phyloP scores from a whole-genome alignment of 2,797 vertebrate genomes.

The Micropoecilia bifurca region DNA sequence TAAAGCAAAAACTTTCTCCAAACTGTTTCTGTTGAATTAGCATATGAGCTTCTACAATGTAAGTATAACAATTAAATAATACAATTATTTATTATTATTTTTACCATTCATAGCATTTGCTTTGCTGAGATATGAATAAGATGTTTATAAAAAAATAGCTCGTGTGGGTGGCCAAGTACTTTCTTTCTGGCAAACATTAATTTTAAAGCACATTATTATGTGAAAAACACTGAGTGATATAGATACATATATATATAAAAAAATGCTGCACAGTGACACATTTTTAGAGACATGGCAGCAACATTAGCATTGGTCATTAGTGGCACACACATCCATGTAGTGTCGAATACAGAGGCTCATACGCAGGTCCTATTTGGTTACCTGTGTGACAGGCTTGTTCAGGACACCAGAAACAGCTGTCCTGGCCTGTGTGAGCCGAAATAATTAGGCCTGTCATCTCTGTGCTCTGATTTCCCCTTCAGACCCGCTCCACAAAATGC shows the following conservation, averaged over 20 bases:
- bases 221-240: slow-evolving; percentile 86
- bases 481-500: slow-evolving; percentile 99
- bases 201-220: slow-evolving; percentile 95
- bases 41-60: neutral
- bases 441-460: slow-evolving; percentile 99
- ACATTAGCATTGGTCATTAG: slow-evolving; percentile 99
- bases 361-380: slow-evolving; percentile 99
- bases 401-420: slow-evolving; percentile 99
- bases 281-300: slow-evolving; percentile 93
- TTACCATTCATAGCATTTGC: neutral
- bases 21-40: neutral
- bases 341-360: slow-evolving; percentile 94
- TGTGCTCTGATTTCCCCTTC: slow-evolving; percentile 98
- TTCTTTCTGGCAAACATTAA: slow-evolving; percentile 94
- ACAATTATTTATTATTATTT: neutral
- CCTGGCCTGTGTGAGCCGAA: slow-evolving; percentile 99
- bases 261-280: slow-evolving; percentile 85
- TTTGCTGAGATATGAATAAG: neutral
- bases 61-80: neutral
- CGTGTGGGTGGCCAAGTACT: slow-evolving; percentile 77
- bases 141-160: neutral
- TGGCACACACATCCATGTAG: slow-evolving; percentile 90
- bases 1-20: neutral
- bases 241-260: slow-evolving; percentile 26
- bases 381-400: slow-evolving; percentile 99